Evolutionary conservation across 2,113 vertebrate genomes (phyloP).

Genomic region (Trematomus loennbergii): DNA sequence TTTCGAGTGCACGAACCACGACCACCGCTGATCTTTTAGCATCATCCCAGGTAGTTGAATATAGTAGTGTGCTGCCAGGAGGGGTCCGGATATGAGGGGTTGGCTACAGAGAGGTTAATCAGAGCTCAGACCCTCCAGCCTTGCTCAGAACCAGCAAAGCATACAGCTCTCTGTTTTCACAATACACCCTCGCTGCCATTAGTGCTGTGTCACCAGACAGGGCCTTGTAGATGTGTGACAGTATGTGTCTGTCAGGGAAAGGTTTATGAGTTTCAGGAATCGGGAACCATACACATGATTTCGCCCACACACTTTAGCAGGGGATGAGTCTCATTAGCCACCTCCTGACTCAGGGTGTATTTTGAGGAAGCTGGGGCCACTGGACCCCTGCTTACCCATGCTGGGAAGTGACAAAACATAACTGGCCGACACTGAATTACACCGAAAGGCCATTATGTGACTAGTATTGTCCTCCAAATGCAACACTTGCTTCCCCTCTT

Average conservation of each 20-base stretch:
- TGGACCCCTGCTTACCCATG: slow-evolving; percentile 53
- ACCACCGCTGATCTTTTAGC: background rate
- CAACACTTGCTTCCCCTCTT: slow-evolving; percentile 1
- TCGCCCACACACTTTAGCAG: background rate
- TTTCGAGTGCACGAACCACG: background rate
- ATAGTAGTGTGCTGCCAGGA: slow-evolving; percentile 40
- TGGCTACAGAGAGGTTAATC: slow-evolving; percentile 64
- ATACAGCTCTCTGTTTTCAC: slow-evolving; percentile 72
- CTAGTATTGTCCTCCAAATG: slow-evolving; percentile 20
- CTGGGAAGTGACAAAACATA: slow-evolving; percentile 46
- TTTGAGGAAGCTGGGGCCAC: slow-evolving; percentile 51
- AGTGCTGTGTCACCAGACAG: slow-evolving; percentile 65
- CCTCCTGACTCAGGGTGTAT: slow-evolving; percentile 41
- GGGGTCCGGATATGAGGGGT: slow-evolving; percentile 57
- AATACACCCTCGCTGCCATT: slow-evolving; percentile 59
- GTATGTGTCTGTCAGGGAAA: slow-evolving; percentile 12
- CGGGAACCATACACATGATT: slow-evolving; percentile 54
- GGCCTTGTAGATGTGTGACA: slow-evolving; percentile 26
- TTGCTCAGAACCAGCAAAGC: slow-evolving; percentile 75
- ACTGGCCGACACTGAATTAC: slow-evolving; percentile 10
- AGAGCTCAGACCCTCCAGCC: slow-evolving; percentile 45
- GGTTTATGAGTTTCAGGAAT: slow-evolving; percentile 36
- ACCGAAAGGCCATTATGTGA: slow-evolving; percentile 26
- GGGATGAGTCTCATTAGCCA: slow-evolving; percentile 47
- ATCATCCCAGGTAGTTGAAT: slow-evolving; percentile 44